Evolutionary conservation across 2,797 vertebrate genomes (phyloP), one percentile per base, ranked within the genome.

Genomic region (Pangasius mekongensis): DNA sequence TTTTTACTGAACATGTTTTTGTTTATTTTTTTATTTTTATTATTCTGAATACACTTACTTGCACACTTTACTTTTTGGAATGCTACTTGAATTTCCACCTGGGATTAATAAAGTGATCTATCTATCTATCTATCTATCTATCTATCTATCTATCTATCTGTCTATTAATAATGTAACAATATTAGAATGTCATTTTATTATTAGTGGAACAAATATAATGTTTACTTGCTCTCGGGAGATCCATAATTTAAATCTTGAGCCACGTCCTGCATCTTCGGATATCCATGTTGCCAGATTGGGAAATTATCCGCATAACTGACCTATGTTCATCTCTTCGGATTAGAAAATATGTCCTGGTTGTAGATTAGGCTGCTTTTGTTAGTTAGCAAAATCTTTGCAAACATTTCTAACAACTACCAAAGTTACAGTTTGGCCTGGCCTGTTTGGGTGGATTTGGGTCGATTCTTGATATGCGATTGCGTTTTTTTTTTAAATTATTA

Each of bases 61-160:
- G 39, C 39, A 43, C 39, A 43, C 39, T 43, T 6, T 5, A 24
- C 0, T 49, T 14, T 77, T 47, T n/a, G 27, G 62, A 66, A 30
- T 58, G 56, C 18, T 20, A 0, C 56, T 22, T 58, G 20, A 58
- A 20, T 58, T 6, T 43, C 5, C 5, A 5, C 5, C 39, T 43
- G 39, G 39, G 39, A 43, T 43, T 43, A 6, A 43, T 43, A 43
- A 43, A 43, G 39, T 43, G 39, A 39, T 39, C 39, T 39, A 77
- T 77, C 43, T 77, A 77, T 77, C 36, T 36, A 36, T 36, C 39
- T 77, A 77, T 77, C 24, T 78, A 78, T 78, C 43, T 78, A 78
- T 78, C 43, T 77, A 77, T 77, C 20, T 77, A 24, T 77, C 43
- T 52, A 11, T 77, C 43, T 78, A 14, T 78, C 47, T 78, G 13